Base-by-base conservation (phyloP, 1,140 invertebrate species). In the Heliothis virescens region DNA sequence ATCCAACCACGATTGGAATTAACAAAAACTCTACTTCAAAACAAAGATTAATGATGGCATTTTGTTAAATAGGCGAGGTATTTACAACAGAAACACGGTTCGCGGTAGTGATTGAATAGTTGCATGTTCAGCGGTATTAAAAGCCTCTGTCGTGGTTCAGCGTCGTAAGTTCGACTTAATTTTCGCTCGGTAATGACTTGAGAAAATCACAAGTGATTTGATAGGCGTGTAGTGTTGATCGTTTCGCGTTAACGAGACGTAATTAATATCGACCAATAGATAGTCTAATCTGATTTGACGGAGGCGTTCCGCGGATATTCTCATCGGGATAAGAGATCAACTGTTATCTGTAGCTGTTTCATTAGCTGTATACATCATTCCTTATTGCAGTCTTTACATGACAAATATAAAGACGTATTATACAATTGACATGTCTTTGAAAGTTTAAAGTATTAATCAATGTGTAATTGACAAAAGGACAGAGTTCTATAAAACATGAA, bases 41-140 rank as follows among this genome's bases (percentile, higher is more conserved):
- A 76, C 60, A 76, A 76, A 76, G 74, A 76, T 78, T 78, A 78
- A 67, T 57, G 63, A 59, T 69, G 62, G 62, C 34, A 78, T 78
- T 78, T 67, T 78, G 50, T 78, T 78, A 69, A 67, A 78, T 57
- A 69, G 62, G 52, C 63, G 55, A 63, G 53, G 73, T 67, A 80
- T 81, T 81, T 79, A 79, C 73, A 67, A 78, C 65, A 62, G 47
- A 81, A 85, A 82, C 81, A 79, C 15, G 57, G 77, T 81, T 65
- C 76, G 71, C 74, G 77, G 73, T 65, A 76, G 63, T 87, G 82
- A 89, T 90, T 89, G 85, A 87, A 87, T 84, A 82, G 82, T 90
- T 87, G 89, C 89, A 90, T 90, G 89, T 81, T 85, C 65, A 62
- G 77, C 16, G 79, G 82, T 87, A 86, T 87, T 90, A 85, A 87